Evolutionary conservation across 2,888 invertebrate species (phyloP).

Genomic region (Cerastoderma edule): DNA sequence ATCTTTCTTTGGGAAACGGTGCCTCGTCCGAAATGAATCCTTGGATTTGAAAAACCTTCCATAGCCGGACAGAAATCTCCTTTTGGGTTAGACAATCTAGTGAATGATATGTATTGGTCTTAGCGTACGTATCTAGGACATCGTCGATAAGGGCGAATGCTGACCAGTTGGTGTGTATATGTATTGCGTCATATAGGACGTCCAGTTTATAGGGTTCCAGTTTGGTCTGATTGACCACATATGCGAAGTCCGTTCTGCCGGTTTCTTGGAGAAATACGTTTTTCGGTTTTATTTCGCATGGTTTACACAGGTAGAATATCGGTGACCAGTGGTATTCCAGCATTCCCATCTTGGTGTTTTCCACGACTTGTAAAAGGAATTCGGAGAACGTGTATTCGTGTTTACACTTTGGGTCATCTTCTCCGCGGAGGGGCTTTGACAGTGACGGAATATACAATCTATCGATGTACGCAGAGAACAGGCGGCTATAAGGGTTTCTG

Average conservation of each 20-base stretch:
- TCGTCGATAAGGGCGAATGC: slow-evolving; percentile 3
- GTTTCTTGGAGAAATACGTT: slow-evolving; percentile 27
- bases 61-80: neutral
- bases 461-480: slow-evolving; percentile 12
- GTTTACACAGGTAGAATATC: slow-evolving; percentile 17
- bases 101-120: neutral
- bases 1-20: neutral
- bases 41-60: slow-evolving; percentile 27
- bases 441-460: slow-evolving; percentile 17
- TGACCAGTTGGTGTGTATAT: neutral
- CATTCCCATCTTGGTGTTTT: neutral
- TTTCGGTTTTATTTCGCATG: slow-evolving; percentile 1
- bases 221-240: slow-evolving; percentile 9
- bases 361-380: slow-evolving; percentile 8
- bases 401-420: slow-evolving; percentile 14
- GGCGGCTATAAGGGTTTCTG: slow-evolving; percentile 7
- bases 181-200: neutral
- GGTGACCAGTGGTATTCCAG: slow-evolving; percentile 18
- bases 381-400: slow-evolving; percentile 1
- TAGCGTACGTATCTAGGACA: neutral
- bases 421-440: neutral
- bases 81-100: slow-evolving; percentile 8
- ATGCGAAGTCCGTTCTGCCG: neutral
- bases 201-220: neutral
- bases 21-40: slow-evolving; percentile 8